Percentiles rank a stretch among this genome's conserved stretches.
These are phyloP conservation scores for Carollia perspicillata DNA, from an alignment of 2,113 vertebrate species.

Conservation along the genomic window DNA sequence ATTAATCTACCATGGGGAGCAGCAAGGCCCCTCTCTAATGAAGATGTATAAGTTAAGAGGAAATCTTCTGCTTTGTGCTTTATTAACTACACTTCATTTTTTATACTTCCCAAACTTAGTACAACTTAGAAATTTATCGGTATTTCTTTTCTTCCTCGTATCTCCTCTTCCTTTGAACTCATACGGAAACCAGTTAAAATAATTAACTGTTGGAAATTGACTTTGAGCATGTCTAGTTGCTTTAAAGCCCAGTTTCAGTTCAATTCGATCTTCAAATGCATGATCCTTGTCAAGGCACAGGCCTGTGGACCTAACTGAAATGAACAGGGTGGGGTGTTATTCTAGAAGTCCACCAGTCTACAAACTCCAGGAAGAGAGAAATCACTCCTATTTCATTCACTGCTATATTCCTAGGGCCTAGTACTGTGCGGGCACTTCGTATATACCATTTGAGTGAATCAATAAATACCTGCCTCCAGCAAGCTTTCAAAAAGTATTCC, in stretches of 20 bases:
- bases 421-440: background rate
- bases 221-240: background rate
- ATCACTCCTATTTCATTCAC: background rate
- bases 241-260: conserved; percentile 23
- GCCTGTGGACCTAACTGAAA: background rate
- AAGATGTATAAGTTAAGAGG: conserved; percentile 66
- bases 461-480: background rate
- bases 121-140: conserved; percentile 36
- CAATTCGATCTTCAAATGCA: conserved; percentile 1
- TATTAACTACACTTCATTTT: conserved; percentile 40
- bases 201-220: conserved; percentile 33
- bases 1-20: conserved; percentile 50
- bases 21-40: conserved; percentile 51
- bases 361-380: background rate
- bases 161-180: conserved; percentile 41
- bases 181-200: conserved; percentile 45
- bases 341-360: background rate
- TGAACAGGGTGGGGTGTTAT: background rate
- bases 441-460: background rate
- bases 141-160: conserved; percentile 41
- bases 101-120: conserved; percentile 49
- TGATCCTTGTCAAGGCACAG: background rate
- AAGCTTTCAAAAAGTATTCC: conserved; percentile 18
- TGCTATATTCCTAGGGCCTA: background rate
- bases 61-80: conserved; percentile 53